phyloP scores from a whole-genome alignment of 2,888 invertebrate genomes.

The Notodonta ziczac region DNA sequence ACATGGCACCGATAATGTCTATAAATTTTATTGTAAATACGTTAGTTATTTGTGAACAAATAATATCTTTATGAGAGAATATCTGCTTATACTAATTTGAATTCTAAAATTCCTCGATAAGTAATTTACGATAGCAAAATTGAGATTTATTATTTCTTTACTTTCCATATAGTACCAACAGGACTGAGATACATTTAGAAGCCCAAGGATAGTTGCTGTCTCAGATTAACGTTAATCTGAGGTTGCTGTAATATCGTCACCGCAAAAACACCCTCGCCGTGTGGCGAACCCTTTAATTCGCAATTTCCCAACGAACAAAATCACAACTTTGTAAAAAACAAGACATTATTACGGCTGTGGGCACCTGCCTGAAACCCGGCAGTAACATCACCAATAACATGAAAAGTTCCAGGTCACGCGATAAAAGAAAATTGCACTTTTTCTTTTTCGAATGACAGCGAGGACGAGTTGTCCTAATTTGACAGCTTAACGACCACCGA shows the following conservation, averaged over 20 bases:
- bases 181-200: too few relatives aligned
- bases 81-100: background rate
- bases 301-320: conserved; percentile 2
- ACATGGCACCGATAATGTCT: too few relatives aligned
- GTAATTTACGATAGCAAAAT: background rate
- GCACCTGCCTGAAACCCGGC: conserved; percentile 14
- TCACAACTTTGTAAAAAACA: conserved; percentile 15
- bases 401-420: conserved; percentile 67
- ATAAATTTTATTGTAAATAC: too few relatives aligned
- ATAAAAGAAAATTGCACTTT: conserved; percentile 71
- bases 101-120: background rate
- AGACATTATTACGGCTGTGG: conserved; percentile 17
- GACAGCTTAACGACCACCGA: conserved; percentile 66
- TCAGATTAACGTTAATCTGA: too few relatives aligned
- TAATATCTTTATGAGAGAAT: too few relatives aligned
- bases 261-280: background rate
- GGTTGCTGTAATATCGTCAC: background rate
- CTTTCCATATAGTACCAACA: too few relatives aligned
- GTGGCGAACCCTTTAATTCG: background rate
- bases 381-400: conserved; percentile 54
- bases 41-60: too few relatives aligned
- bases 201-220: background rate
- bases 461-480: conserved; percentile 66
- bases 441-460: conserved; percentile 64
- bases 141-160: too few relatives aligned